Evolutionary conservation across 2,888 invertebrate species (phyloP).

Genomic region (Drosophila formosana): DNA sequence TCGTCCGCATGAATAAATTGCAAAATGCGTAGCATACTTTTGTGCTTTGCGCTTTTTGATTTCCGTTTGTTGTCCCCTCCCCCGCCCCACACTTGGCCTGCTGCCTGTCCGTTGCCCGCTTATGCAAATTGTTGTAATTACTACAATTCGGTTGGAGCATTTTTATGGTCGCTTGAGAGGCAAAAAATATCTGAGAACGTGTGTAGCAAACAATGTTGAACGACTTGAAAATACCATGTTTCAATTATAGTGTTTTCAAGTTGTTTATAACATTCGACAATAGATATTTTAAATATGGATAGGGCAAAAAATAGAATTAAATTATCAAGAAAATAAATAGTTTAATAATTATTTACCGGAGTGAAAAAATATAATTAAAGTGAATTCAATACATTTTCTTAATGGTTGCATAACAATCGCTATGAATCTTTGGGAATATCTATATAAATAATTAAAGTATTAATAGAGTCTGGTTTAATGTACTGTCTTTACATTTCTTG

Average conservation of each 20-base stretch:
- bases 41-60: slow-evolving; percentile 78
- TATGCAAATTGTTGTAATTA: slow-evolving; percentile 81
- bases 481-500: too few species aligned
- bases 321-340: too few species aligned
- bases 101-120: slow-evolving; percentile 35
- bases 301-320: too few species aligned
- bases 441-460: too few species aligned
- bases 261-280: too few species aligned
- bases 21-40: slow-evolving; percentile 79
- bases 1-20: slow-evolving; percentile 74
- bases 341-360: too few species aligned
- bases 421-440: too few species aligned
- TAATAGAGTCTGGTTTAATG: too few species aligned
- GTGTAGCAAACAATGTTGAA: not conserved
- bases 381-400: too few species aligned
- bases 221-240: not conserved
- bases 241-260: not conserved
- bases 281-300: too few species aligned
- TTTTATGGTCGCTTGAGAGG: slow-evolving; percentile 68
- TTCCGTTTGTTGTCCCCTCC: slow-evolving; percentile 52
- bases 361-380: too few species aligned
- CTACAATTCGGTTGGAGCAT: slow-evolving; percentile 81
- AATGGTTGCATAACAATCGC: too few species aligned
- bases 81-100: not conserved
- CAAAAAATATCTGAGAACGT: slow-evolving; percentile 30